phyloP scores from a whole-genome alignment of 2,888 invertebrate species.

The Vanessa cardui region DNA sequence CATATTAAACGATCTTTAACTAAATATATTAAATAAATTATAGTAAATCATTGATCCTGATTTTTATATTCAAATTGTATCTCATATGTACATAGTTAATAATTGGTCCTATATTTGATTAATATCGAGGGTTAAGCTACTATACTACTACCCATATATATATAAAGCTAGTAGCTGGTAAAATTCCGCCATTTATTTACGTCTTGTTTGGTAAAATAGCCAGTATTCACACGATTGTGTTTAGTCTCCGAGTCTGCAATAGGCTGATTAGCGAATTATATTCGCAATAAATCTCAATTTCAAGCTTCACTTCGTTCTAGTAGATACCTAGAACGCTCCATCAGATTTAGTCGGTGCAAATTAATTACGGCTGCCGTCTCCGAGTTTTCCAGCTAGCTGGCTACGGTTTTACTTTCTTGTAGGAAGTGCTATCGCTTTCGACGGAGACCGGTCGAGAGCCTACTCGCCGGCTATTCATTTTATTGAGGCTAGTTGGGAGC shows the following conservation, averaged over 20 bases:
- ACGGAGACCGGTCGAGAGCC: conserved; percentile 73
- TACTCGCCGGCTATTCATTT: conserved; percentile 52
- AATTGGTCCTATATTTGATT: too few species aligned
- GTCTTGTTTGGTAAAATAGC: too few species aligned
- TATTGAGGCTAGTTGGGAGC: conserved; percentile 47
- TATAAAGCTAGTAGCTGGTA: too few species aligned
- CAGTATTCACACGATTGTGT: not conserved
- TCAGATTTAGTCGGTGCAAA: conserved; percentile 32
- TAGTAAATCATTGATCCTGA: too few species aligned
- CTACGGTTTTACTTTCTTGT: conserved; percentile 79
- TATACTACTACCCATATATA: too few species aligned
- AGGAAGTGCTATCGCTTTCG: conserved; percentile 82
- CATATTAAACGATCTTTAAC: too few species aligned
- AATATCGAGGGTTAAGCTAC: too few species aligned
- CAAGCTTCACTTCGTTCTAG: conserved; percentile 35
- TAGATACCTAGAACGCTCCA: conserved; percentile 24
- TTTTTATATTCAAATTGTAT: too few species aligned
- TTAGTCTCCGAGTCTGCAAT: not conserved
- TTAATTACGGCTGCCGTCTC: conserved; percentile 36
- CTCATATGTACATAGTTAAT: too few species aligned
- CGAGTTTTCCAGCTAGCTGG: conserved; percentile 63
- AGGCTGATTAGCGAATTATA: conserved; percentile 29
- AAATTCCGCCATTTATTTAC: too few species aligned
- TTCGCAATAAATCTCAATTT: conserved; percentile 47
- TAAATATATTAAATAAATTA: too few species aligned